A percentile compares a stretch with the other conserved stretches of the same genome.
Evolutionary conservation across 2,888 invertebrate species (phyloP).

Genomic region (Muscina levida): DNA sequence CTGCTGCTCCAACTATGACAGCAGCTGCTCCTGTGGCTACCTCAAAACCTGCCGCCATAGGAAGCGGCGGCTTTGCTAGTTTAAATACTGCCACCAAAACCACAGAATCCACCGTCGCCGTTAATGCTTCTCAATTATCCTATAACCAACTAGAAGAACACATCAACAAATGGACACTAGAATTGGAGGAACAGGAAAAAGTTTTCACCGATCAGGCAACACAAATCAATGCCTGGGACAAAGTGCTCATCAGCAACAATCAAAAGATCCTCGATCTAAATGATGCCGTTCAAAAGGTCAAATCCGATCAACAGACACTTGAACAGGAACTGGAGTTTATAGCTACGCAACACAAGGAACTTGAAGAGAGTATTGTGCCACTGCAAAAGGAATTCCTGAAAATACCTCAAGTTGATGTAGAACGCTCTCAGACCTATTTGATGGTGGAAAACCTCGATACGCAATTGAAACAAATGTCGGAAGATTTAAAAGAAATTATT

Average conservation of each 20-base stretch:
- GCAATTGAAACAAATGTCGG: constrained; percentile 95
- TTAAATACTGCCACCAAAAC: constrained; percentile 88
- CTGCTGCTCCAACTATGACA: constrained; percentile 83
- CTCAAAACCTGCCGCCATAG: constrained; percentile 46
- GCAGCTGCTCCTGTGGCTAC: constrained; percentile 34
- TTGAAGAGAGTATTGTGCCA: constrained; percentile 92
- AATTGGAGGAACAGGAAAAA: constrained; percentile 91
- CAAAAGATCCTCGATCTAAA: constrained; percentile 94
- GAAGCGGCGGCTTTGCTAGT: constrained; percentile 71
- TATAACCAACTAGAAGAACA: constrained; percentile 94
- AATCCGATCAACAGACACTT: constrained; percentile 92
- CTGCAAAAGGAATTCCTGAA: constrained; percentile 89
- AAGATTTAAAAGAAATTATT: constrained; percentile 96
- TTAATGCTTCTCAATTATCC: constrained; percentile 83
- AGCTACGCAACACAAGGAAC: constrained; percentile 93
- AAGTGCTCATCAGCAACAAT: constrained; percentile 92
- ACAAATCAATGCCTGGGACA: constrained; percentile 97
- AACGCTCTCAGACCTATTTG: constrained; percentile 94
- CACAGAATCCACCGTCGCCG: constrained; percentile 75
- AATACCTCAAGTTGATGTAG: constrained; percentile 88
- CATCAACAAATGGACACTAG: constrained; percentile 96
- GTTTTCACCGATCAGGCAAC: constrained; percentile 96
- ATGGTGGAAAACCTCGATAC: constrained; percentile 94
- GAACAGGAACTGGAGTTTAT: constrained; percentile 97
- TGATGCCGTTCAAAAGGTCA: constrained; percentile 92